Base-by-base conservation (phyloP, 2,888 invertebrate species). In the Tromatobia lineatoria region DNA sequence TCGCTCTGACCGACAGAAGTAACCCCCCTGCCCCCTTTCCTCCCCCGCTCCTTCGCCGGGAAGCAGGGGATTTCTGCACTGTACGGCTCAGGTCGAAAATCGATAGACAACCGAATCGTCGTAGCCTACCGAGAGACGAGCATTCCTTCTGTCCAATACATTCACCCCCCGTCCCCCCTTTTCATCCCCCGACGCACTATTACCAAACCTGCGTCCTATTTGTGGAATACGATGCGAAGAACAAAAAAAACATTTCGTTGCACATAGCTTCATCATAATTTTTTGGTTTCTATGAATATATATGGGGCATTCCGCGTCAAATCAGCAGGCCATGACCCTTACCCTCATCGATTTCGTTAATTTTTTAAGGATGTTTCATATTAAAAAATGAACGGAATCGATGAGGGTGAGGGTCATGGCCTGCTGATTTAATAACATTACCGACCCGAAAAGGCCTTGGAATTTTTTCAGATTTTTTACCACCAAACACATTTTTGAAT, bases 51-150 rank as follows among this genome's bases (percentile, higher is more conserved):
- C 4, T 1, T 29, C 23, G 34, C 15, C 34, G 34, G 34, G 34
- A 29, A 18, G 47, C 15, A 8, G 52, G 42, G 71, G 10, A 13
- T 57, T 71, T 42, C 57, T 45, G 64, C 64, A 64, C 64, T 64
- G 18, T 61, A 71, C 20, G 54, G 82, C 80, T 76, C 74, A 80
- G 86, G 84, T 76, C 82, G 83, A 82, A 86, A 81, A 85, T 82
- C 82, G 82, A 86, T 87, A 87, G 80, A 75, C 71, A 83, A 82
- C 83, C 80, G 75, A 77, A 82, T 80, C 64, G 42, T 85, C 81
- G 70, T 57, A 18, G 54, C 34, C 70, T 34, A 42, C 18, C 70
- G 23, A 54, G 23, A 54, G 34, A 61, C 61, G n/a, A 18, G 13
- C n/a, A 61, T 64, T 42, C 64, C 64, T 64, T 64, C 18, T 64